A percentile compares a stretch with the other conserved stretches of the same genome.
phyloP scores from a whole-genome alignment of 2,888 invertebrate species.

The Nymphalis polychloros region DNA sequence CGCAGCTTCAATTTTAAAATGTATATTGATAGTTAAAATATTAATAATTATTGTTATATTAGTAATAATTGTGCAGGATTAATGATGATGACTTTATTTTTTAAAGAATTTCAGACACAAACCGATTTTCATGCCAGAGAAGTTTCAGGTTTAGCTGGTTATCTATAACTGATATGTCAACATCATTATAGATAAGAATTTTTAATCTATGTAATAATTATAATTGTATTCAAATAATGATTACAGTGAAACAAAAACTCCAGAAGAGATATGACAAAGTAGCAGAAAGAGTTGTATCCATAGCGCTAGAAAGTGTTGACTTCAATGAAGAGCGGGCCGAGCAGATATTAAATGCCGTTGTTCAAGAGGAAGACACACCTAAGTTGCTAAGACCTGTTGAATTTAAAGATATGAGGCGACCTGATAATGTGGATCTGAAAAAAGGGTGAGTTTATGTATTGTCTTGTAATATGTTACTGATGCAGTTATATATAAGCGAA shows the following conservation, averaged over 20 bases:
- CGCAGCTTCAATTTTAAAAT: too few relatives aligned
- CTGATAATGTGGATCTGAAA: conserved; percentile 47
- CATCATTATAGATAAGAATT: too few relatives aligned
- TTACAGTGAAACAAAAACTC: conserved; percentile 85
- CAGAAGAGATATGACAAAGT: conserved; percentile 88
- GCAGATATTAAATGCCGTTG: conserved; percentile 88
- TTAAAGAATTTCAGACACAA: too few relatives aligned
- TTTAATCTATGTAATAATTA: too few relatives aligned
- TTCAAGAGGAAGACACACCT: conserved; percentile 82
- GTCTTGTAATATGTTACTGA: neutral
- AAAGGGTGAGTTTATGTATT: conserved; percentile 55
- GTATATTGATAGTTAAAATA: too few relatives aligned
- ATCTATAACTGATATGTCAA: too few relatives aligned
- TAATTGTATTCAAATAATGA: neutral
- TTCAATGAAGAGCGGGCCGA: conserved; percentile 91
- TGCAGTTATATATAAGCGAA: too few relatives aligned
- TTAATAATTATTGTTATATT: too few relatives aligned
- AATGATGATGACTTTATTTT: too few relatives aligned
- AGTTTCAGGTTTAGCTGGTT: too few relatives aligned
- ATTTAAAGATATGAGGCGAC: conserved; percentile 49
- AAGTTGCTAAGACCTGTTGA: conserved; percentile 48
- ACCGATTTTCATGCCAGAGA: too few relatives aligned
- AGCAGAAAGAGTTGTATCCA: conserved; percentile 89
- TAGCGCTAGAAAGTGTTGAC: conserved; percentile 94
- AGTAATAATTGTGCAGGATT: too few relatives aligned